Evolutionary conservation across 2,888 invertebrate genomes (phyloP).

Genomic region (Drosophila pegasa): DNA sequence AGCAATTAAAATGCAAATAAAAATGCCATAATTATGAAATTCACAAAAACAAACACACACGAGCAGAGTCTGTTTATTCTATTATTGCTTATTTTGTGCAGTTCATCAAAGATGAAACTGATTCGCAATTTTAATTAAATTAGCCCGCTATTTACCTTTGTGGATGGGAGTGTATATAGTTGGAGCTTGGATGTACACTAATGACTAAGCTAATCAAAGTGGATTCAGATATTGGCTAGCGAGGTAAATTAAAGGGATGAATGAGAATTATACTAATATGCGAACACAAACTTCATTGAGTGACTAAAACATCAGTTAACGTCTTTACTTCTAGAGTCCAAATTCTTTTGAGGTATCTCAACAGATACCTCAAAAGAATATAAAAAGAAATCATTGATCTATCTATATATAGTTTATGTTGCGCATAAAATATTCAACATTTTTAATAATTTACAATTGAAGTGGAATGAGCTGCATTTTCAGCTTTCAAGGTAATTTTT

Average conservation of each 20-base stretch:
- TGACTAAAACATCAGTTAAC: too few relatives aligned
- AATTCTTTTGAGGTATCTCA: too few relatives aligned
- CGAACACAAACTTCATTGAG: too few relatives aligned
- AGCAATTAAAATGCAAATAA: constrained; percentile 73
- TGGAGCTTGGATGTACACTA: neutral
- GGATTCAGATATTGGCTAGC: neutral
- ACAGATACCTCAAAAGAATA: too few relatives aligned
- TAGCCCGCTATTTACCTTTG: neutral
- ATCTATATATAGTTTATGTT: too few relatives aligned
- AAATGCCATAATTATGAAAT: constrained; percentile 82
- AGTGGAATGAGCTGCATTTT: too few relatives aligned
- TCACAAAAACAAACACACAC: constrained; percentile 53
- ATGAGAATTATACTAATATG: too few relatives aligned
- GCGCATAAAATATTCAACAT: too few relatives aligned
- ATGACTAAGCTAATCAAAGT: neutral
- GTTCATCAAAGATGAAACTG: constrained; percentile 13
- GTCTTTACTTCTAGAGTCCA: too few relatives aligned
- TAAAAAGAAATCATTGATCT: too few relatives aligned
- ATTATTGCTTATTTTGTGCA: neutral
- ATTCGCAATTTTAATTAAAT: constrained; percentile 8
- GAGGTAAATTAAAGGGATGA: neutral
- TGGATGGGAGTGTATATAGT: fast-evolving
- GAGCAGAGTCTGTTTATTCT: neutral
- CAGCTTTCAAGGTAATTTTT: too few relatives aligned
- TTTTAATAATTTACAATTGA: too few relatives aligned